Conservation (phyloP, 2,888 invertebrate species). For the Morinoia aosen region DNA sequence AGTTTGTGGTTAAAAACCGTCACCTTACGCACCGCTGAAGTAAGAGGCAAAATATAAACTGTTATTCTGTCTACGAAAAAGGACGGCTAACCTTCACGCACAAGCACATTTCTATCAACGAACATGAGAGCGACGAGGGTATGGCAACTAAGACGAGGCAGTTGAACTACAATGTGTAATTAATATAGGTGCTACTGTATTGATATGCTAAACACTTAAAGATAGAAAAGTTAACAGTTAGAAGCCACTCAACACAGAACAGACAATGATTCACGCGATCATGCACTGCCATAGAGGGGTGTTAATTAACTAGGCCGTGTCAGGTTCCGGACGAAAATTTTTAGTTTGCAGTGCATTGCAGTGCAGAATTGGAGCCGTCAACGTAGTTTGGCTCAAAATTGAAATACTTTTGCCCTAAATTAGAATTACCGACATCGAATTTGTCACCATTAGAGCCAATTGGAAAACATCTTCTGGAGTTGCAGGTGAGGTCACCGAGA, state of each 20-base stretch:
- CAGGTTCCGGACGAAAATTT: neutral
- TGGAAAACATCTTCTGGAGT: neutral
- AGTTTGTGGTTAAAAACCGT: neutral
- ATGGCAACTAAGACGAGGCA: slow-evolving; percentile 47
- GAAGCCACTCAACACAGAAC: neutral
- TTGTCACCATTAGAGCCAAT: neutral
- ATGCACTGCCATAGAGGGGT: neutral
- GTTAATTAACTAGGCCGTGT: neutral
- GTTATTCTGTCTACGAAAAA: neutral
- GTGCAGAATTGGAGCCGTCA: neutral
- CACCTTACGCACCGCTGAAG: neutral
- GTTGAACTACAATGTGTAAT: slow-evolving; percentile 26
- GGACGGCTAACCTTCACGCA: neutral
- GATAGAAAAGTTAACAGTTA: slow-evolving; percentile 9
- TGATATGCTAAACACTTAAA: slow-evolving; percentile 18
- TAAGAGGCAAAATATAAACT: neutral
- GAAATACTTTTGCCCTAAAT: neutral
- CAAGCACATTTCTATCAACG: neutral
- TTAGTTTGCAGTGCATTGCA: neutral
- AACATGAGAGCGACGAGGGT: neutral
- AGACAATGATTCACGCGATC: neutral
- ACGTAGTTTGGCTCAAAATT: neutral
- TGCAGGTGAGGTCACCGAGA: neutral
- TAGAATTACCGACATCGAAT: neutral
- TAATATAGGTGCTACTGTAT: neutral